Evolutionary conservation across 2,797 vertebrate genomes (phyloP).

Genomic region (Silurus lanzhouensis): DNA sequence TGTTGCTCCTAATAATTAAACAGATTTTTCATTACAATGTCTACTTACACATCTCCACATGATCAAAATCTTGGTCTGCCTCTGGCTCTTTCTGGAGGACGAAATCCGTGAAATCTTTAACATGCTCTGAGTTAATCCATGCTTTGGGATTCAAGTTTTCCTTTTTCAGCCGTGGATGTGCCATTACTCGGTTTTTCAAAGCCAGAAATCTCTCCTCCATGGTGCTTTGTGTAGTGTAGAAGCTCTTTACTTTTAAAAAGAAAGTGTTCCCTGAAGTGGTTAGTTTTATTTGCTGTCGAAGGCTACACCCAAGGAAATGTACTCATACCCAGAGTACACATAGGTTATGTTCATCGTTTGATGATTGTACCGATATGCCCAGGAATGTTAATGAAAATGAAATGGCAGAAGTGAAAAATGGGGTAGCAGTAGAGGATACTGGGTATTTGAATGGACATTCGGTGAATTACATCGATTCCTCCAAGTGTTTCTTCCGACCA

Average conservation of each 20-base stretch:
- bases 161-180: slow-evolving; percentile 63
- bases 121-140: slow-evolving; percentile 64
- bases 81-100: slow-evolving; percentile 60
- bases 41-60: slow-evolving; percentile 78
- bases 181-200: slow-evolving; percentile 59
- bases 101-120: slow-evolving; percentile 69
- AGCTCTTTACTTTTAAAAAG: slow-evolving; percentile 17
- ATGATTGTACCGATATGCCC: neutral
- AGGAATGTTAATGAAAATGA: neutral
- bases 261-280: slow-evolving; percentile 38
- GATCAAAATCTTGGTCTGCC: slow-evolving; percentile 69
- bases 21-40: neutral
- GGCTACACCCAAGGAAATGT: slow-evolving; percentile 64
- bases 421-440: too few relatives aligned
- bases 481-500: too few relatives aligned
- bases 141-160: slow-evolving; percentile 67
- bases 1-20: neutral
- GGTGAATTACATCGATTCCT: too few relatives aligned
- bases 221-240: neutral
- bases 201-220: slow-evolving; percentile 66
- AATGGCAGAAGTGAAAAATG: neutral
- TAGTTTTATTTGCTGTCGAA: slow-evolving; percentile 66
- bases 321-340: slow-evolving; percentile 27
- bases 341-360: neutral
- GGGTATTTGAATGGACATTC: too few relatives aligned